phyloP scores from a whole-genome alignment of 2,797 vertebrate species.

The Sebastes steindachneri region DNA sequence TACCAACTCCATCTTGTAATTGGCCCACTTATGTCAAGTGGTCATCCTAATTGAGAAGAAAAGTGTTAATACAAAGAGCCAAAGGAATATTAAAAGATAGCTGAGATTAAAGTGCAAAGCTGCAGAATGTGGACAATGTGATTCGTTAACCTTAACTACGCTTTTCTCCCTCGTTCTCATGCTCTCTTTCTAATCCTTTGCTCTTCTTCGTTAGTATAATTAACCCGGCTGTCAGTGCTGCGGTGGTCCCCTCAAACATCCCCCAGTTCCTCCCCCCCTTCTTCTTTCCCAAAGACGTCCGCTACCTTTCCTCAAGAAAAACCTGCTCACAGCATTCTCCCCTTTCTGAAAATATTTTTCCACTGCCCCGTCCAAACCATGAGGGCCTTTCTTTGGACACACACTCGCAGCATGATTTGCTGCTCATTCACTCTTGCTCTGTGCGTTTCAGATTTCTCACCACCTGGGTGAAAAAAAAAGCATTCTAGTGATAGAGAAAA shows the following conservation, averaged over 20 bases:
- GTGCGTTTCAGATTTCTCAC: constrained; percentile 25
- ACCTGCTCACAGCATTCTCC: constrained; percentile 72
- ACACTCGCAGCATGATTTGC: constrained; percentile 38
- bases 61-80: constrained; percentile 12
- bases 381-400: constrained; percentile 76
- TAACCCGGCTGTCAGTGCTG: constrained; percentile 29
- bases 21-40: constrained; percentile 58
- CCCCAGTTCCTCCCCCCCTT: not conserved
- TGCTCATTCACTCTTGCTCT: constrained; percentile 45
- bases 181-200: not conserved
- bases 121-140: not conserved
- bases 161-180: not conserved
- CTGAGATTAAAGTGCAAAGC: not conserved
- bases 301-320: constrained; percentile 69
- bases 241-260: constrained; percentile 18
- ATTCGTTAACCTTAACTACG: not conserved
- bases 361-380: constrained; percentile 79
- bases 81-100: not conserved
- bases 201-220: constrained; percentile 11
- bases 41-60: constrained; percentile 43
- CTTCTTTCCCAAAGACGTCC: constrained; percentile 43
- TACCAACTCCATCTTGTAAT: constrained; percentile 36
- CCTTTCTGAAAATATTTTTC: constrained; percentile 80
- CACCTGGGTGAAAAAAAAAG: constrained; percentile 9
- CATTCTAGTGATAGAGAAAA: no score